Conservation (phyloP, 2,797 vertebrate species). For the Chaunax sp. region DNA sequence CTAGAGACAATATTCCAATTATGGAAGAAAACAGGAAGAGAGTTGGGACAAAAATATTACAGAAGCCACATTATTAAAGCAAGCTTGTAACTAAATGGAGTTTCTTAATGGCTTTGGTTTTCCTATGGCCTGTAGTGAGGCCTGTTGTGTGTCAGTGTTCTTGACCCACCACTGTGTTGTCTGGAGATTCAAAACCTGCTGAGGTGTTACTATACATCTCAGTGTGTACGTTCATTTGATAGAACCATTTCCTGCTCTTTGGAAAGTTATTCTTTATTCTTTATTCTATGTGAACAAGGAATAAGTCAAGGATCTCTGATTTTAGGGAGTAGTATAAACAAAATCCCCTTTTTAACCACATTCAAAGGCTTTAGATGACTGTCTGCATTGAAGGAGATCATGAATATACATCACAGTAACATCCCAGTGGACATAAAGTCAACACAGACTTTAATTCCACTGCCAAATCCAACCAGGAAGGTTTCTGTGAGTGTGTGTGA, state of each 20-base stretch:
- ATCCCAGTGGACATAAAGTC: slow-evolving; percentile 52
- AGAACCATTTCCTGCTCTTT: slow-evolving; percentile 49
- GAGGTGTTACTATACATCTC: slow-evolving; percentile 53
- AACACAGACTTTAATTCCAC: slow-evolving; percentile 55
- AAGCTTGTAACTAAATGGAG: slow-evolving; percentile 55
- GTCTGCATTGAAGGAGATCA: slow-evolving; percentile 51
- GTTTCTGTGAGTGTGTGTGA: slow-evolving; percentile 17
- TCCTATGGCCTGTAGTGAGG: slow-evolving; percentile 24
- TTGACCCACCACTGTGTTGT: slow-evolving; percentile 35
- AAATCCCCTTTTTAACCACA: slow-evolving; percentile 22
- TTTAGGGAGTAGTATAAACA: slow-evolving; percentile 48
- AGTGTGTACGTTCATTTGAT: slow-evolving; percentile 47
- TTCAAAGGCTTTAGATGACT: slow-evolving; percentile 45
- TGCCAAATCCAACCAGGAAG: slow-evolving; percentile 25
- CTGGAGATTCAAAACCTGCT: slow-evolving; percentile 50
- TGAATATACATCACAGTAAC: slow-evolving; percentile 71
- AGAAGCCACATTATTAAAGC: slow-evolving; percentile 62
- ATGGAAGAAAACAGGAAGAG: slow-evolving; percentile 33
- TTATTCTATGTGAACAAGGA: slow-evolving; percentile 45
- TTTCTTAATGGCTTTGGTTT: slow-evolving; percentile 46
- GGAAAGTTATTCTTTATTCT: slow-evolving; percentile 28
- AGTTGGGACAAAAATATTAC: slow-evolving; percentile 45
- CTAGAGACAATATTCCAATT: slow-evolving; percentile 72
- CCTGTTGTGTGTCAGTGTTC: slow-evolving; percentile 51
- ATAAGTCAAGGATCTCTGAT: slow-evolving; percentile 23